A percentile compares a stretch with the other conserved stretches of the same genome.
Evolutionary conservation across 2,888 invertebrate genomes (phyloP).

Genomic region (Aethes cnicana): DNA sequence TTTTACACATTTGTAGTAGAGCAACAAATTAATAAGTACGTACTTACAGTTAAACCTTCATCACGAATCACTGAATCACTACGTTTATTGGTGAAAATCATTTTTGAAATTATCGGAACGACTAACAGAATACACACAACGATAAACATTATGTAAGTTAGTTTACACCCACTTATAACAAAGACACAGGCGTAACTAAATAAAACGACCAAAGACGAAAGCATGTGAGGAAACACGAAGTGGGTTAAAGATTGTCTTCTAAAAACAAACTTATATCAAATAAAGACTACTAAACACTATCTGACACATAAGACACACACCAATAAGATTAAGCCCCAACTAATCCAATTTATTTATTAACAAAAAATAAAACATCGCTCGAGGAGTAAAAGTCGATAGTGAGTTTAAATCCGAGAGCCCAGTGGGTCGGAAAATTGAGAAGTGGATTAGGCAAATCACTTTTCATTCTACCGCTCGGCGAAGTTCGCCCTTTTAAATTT

Average conservation of each 20-base stretch:
- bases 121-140: too few species aligned
- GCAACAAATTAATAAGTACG: too few species aligned
- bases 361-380: slow-evolving; percentile 24
- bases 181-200: too few species aligned
- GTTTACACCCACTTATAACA: too few species aligned
- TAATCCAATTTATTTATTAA: slow-evolving; percentile 22
- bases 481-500: slow-evolving; percentile 81
- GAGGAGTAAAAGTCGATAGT: slow-evolving; percentile 33
- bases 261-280: too few species aligned
- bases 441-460: slow-evolving; percentile 82
- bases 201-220: too few species aligned
- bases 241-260: too few species aligned
- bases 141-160: too few species aligned
- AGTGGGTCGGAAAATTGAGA: slow-evolving; percentile 78
- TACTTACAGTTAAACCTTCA: not conserved
- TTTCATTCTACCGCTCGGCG: slow-evolving; percentile 71
- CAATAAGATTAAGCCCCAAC: slow-evolving; percentile 9
- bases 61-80: not conserved
- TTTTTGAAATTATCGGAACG: too few species aligned
- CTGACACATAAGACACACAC: not conserved
- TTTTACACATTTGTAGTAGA: too few species aligned
- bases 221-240: too few species aligned
- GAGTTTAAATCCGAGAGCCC: slow-evolving; percentile 46
- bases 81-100: too few species aligned
- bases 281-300: slow-evolving; percentile 1